Evolutionary conservation across 1,140 invertebrate genomes (phyloP), one percentile per base, ranked within the genome.

Genomic region (Mycetomoellerius zeteki): DNA sequence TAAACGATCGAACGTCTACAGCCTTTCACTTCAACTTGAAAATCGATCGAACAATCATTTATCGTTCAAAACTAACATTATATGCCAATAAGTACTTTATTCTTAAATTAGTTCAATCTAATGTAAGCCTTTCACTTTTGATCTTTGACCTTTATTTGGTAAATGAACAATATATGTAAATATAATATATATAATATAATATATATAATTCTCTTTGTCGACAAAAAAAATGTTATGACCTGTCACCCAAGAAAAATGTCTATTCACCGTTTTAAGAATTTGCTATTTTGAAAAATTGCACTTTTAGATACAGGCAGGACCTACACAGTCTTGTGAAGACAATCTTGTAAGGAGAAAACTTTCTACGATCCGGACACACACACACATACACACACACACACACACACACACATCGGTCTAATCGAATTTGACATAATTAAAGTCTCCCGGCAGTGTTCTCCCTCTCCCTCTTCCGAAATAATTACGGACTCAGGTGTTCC

Each of bases 401-500:
- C 37, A 14, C 21, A 12, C 43, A 21, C 37, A 21, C 62, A 65
- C 47, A 72, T 82, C 67, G 76, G 12, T 67, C 72, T 84, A 89
- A 87, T 90, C 89, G 85, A 90, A 89, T 89, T 82, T 84, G 78
- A 60, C 58, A 81, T 81, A 90, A 88, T 90, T 90, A 85, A 90
- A 88, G 86, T 47, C 80, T 60, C 54, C 16, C 77, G 27, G 56
- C 10, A n/a, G n/a, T n/a, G 43, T 6, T 58, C 64, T 37, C 52
- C 56, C 47, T 71, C 64, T 7, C 21, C 14, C 30, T 10, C 3
- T 14, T 12, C 50, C 77, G 47, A 88, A 90, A 91, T 91, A 90
- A 91, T 90, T 88, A 88, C 85, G 75, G 85, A 78, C 90, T 88
- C 87, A 90, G 91, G 89, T 91, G 89, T 92, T 88, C 56, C 69